phyloP scores from a whole-genome alignment of 2,888 invertebrate genomes.

The Cephonodes hylas region DNA sequence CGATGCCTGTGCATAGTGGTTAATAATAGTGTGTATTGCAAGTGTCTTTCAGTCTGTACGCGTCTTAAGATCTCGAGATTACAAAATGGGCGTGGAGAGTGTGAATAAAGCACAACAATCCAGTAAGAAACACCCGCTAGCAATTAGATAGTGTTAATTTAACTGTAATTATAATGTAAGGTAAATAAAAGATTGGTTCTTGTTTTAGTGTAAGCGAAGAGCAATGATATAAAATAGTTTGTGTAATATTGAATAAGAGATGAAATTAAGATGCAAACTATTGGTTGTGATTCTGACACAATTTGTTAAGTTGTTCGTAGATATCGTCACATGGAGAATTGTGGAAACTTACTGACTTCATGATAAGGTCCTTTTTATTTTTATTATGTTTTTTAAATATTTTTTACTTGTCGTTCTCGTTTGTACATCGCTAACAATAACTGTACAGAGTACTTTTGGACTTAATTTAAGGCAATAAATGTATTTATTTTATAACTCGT shows the following conservation, averaged over 20 bases:
- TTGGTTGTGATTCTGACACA: constrained; percentile 81
- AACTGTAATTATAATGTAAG: constrained; percentile 72
- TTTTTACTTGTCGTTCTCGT: constrained; percentile 78
- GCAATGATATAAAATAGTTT: constrained; percentile 81
- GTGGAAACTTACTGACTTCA: constrained; percentile 67
- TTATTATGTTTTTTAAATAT: constrained; percentile 64
- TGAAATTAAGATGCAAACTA: constrained; percentile 80
- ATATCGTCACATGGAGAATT: constrained; percentile 63
- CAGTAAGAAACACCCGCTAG: constrained; percentile 76
- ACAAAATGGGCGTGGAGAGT: constrained; percentile 51
- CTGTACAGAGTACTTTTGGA: constrained; percentile 81
- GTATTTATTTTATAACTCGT: constrained; percentile 82
- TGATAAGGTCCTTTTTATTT: constrained; percentile 65
- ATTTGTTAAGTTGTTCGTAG: constrained; percentile 79
- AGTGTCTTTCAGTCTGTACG: constrained; percentile 36
- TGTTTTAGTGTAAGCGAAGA: constrained; percentile 79
- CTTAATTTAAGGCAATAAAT: constrained; percentile 82
- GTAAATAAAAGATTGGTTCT: constrained; percentile 80
- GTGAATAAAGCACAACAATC: constrained; percentile 65
- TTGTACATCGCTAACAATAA: constrained; percentile 82
- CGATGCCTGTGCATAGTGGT: constrained; percentile 14
- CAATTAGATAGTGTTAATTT: constrained; percentile 78
- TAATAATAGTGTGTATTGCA: background rate
- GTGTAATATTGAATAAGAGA: constrained; percentile 78
- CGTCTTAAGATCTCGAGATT: constrained; percentile 51